Evolutionary conservation across 2,113 vertebrate species (phyloP).

Genomic region (Falcunculus frontatus): DNA sequence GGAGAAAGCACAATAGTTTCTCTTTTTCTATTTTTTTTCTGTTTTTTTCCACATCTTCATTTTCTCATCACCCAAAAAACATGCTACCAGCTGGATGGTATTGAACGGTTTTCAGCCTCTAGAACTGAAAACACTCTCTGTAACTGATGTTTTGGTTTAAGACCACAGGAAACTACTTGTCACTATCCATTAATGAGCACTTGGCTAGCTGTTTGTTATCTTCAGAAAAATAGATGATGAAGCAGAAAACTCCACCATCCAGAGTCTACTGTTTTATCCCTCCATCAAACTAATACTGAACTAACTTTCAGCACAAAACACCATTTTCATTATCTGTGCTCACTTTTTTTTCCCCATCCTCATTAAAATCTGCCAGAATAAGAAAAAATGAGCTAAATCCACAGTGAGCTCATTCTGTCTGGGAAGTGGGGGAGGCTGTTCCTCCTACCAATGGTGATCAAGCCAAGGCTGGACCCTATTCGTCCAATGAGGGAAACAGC

Average conservation of each 20-base stretch:
- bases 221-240: conserved; percentile 57
- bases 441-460: neutral
- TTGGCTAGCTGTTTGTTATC: conserved; percentile 53
- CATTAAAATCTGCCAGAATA: neutral
- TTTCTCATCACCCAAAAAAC: neutral
- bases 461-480: neutral
- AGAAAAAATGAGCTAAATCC: neutral
- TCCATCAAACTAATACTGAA: neutral
- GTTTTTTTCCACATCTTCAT: neutral
- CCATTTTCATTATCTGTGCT: neutral
- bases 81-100: neutral
- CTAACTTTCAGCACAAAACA: neutral
- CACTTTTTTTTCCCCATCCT: neutral
- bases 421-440: neutral
- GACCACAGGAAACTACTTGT: conserved; percentile 60
- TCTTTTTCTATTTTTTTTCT: neutral
- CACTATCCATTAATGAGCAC: conserved; percentile 50
- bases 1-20: neutral
- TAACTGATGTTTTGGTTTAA: conserved; percentile 60
- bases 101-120: conserved; percentile 23
- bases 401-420: neutral
- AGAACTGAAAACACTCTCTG: conserved; percentile 42
- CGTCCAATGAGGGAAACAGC: neutral
- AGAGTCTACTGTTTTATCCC: neutral
- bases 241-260: conserved; percentile 2